Evolutionary conservation across 2,888 invertebrate species (phyloP).

Genomic region (Epistrophella euchroma): DNA sequence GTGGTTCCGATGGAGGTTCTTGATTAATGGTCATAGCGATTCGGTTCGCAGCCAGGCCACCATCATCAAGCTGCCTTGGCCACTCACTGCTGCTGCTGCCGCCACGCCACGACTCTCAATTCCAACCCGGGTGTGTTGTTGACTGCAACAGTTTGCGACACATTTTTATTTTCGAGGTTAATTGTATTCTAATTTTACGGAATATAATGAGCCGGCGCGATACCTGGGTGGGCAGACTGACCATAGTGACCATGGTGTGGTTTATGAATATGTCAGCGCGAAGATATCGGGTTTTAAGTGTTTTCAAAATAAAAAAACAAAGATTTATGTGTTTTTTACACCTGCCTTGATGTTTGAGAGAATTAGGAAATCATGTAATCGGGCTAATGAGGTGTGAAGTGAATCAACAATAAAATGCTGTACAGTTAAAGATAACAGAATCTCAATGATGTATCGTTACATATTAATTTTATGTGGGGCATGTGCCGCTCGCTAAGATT

Average conservation of each 20-base stretch:
- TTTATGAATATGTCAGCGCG: constrained; percentile 25
- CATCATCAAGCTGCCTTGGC: constrained; percentile 28
- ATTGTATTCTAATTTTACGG: constrained; percentile 72
- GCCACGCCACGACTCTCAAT: constrained; percentile 21
- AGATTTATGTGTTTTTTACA: constrained; percentile 52
- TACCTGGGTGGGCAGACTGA: constrained; percentile 64
- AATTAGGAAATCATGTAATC: constrained; percentile 55
- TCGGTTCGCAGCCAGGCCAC: constrained; percentile 28
- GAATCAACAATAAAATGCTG: constrained; percentile 32
- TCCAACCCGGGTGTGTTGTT: constrained; percentile 30
- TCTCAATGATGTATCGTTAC: neutral
- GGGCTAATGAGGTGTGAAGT: constrained; percentile 67
- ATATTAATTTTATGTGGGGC: neutral
- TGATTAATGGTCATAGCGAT: constrained; percentile 68
- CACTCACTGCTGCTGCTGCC: constrained; percentile 6
- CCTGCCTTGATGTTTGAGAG: constrained; percentile 53
- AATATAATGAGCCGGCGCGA: constrained; percentile 48
- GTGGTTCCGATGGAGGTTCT: constrained; percentile 71
- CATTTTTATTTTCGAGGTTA: constrained; percentile 64
- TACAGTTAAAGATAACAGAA: neutral
- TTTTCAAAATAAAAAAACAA: neutral
- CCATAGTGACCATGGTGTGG: constrained; percentile 1
- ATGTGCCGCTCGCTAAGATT: neutral
- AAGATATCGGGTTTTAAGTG: constrained; percentile 58
- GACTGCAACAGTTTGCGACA: constrained; percentile 65